phyloP scores from a whole-genome alignment of 30 jellyfish, hydroid and myxozoan genomes.

The Catostylus mosaicus region DNA sequence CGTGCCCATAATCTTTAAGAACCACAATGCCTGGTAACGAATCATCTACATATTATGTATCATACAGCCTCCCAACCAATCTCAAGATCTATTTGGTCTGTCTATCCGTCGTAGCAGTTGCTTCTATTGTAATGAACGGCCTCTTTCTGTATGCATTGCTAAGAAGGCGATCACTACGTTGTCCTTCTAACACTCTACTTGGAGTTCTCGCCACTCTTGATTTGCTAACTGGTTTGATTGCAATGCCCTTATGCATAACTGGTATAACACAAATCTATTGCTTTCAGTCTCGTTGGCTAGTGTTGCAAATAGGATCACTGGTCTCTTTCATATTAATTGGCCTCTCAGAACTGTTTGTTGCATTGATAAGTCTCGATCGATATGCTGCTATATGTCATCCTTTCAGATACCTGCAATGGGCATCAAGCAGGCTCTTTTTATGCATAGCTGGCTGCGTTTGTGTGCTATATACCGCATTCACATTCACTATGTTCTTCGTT shows the following conservation, averaged over 20 bases:
- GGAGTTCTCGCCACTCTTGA: not conserved
- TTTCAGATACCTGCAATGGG: not conserved
- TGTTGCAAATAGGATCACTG: too few species aligned
- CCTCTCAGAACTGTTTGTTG: conserved; percentile 18
- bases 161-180: not conserved
- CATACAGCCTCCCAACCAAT: too few species aligned
- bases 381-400: conserved; percentile 47
- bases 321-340: not conserved
- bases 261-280: not conserved
- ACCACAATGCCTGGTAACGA: too few species aligned
- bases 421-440: not conserved
- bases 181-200: not conserved
- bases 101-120: not conserved
- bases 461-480: not conserved
- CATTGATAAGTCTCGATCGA: conserved; percentile 18
- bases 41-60: too few species aligned
- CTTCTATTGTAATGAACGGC: not conserved
- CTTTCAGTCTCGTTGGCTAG: too few species aligned
- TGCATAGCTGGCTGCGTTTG: not conserved
- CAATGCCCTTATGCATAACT: not conserved
- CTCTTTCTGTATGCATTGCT: not conserved
- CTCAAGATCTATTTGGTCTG: too few species aligned
- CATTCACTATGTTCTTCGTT: not conserved
- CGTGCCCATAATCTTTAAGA: too few species aligned
- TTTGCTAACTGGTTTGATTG: not conserved